Evolutionary conservation across 35 echinoderm and acorn worm genomes (phyloP), one percentile per base, ranked within the genome.

Genomic region (Ophioderma brevispina): DNA sequence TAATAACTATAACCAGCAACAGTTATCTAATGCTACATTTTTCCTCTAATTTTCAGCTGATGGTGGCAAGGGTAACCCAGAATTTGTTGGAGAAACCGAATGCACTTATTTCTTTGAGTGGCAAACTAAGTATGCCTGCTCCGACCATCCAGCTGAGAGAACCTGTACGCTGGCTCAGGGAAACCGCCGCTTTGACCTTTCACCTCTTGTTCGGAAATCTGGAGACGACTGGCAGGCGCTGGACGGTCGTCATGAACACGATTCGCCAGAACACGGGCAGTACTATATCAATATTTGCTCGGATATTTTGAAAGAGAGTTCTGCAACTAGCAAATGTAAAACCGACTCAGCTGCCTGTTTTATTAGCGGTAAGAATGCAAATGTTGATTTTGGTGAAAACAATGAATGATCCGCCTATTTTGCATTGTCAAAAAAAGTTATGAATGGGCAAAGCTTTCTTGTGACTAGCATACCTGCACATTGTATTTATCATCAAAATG

Each of bases 31-130:
- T 88, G 40, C 21, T 15, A 32, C 63, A 28, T 78, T 19, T 81
- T 1, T 25, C 81, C 25, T 0, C 32, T 25, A 13, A n/a, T 46
- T 46, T 46, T 46, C 59, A 70, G 59, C n/a, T 8, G 59, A 70
- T 30, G 59, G n/a, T 94, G 96, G 86, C 80, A 36, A 46, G 0
- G 96, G 96, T 39, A 78, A 42, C 17, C 97, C 97, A 50, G 52
- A 25, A 21, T 99, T 91, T 81, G 78, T 95, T 21, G 92, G 90
- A 0, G 97, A 99, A 56, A 86, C 87, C 21, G 90, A 92, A 31
- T 99, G 97, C 55, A 95, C 91, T 21, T 99, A 99, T 31, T 99
- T 99, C 90, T 99, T 99, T 70, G 94, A 93, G 25, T 99, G 97
- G 97, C 80, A 93, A 15, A 99, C 97, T 32, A 40, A 89, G 41